Conservation (phyloP, 30 jellyfish, hydroid and myxozoan species). For the Chrysaora quinquecirrha region DNA sequence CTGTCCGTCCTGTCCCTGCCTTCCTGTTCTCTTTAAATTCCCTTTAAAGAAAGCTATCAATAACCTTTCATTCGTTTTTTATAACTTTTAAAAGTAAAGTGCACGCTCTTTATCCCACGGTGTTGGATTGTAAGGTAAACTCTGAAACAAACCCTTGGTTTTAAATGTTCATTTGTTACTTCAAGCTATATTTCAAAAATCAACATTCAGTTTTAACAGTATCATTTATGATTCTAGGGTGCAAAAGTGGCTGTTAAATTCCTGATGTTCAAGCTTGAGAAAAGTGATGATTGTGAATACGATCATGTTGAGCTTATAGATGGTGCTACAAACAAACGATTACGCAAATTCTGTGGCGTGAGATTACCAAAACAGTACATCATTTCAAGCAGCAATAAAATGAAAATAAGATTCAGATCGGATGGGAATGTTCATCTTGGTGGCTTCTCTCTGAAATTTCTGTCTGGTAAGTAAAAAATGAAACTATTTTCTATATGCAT, state of each 20-base stretch:
- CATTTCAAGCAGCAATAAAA: constrained; percentile 36
- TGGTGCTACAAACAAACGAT: constrained; percentile 14
- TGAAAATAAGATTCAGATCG: constrained; percentile 48
- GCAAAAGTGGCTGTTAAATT: constrained; percentile 56
- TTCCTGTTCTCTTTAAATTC: no score
- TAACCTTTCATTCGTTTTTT: no score
- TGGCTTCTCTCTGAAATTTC: constrained; percentile 47
- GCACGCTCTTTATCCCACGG: no score
- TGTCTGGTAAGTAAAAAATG: constrained; percentile 59
- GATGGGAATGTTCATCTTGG: constrained; percentile 35
- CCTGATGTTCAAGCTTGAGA: constrained; percentile 44
- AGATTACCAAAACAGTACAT: constrained; percentile 35
- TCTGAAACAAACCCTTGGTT: no score
- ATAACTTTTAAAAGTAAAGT: no score
- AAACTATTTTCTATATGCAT: no score
- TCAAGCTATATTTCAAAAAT: no score
- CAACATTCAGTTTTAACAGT: no score
- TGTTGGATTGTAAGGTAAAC: no score
- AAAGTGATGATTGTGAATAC: constrained; percentile 41
- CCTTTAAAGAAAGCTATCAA: no score
- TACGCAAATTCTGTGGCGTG: constrained; percentile 30
- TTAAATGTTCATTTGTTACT: no score
- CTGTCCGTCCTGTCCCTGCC: no score
- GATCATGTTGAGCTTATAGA: constrained; percentile 61
- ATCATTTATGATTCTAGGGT: constrained; percentile 15